Percentiles rank a stretch among this genome's conserved stretches.
phyloP scores from a whole-genome alignment of 92 coral and sea anemone genomes.

The Epizoanthus stellaris region DNA sequence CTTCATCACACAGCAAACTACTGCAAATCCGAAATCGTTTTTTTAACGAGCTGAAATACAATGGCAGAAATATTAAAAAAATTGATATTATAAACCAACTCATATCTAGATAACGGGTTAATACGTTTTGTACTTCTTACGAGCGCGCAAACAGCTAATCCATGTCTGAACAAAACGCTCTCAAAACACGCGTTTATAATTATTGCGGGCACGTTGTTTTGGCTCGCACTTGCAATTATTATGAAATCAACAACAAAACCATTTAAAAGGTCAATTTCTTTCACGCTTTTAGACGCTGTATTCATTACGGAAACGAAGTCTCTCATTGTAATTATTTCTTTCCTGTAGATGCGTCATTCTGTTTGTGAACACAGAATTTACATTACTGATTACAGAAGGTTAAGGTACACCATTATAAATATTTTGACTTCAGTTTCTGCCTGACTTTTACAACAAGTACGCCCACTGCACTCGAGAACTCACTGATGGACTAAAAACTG shows the following conservation, averaged over 20 bases:
- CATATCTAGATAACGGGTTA: too few relatives aligned
- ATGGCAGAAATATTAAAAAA: background rate
- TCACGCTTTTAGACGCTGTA: background rate
- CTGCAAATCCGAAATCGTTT: too few relatives aligned
- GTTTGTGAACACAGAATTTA: constrained; percentile 7
- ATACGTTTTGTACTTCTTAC: too few relatives aligned
- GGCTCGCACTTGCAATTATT: background rate
- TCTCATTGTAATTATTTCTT: constrained; percentile 12
- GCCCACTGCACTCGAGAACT: too few relatives aligned
- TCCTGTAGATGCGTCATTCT: background rate
- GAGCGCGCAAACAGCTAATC: too few relatives aligned
- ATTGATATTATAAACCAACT: too few relatives aligned
- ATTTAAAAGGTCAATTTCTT: constrained; percentile 1
- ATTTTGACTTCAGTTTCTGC: background rate
- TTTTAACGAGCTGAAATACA: background rate
- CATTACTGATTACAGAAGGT: constrained; percentile 1
- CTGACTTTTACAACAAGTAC: too few relatives aligned
- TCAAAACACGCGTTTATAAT: background rate
- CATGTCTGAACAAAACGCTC: background rate
- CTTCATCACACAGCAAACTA: background rate
- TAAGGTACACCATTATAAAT: background rate
- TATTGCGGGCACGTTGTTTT: background rate
- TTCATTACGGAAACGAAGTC: background rate
- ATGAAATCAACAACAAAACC: too few relatives aligned
- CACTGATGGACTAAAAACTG: background rate